These are phyloP conservation scores for Tricholauxania praeusta DNA, from an alignment of 2,888 invertebrate species.

Conservation along the genomic window DNA sequence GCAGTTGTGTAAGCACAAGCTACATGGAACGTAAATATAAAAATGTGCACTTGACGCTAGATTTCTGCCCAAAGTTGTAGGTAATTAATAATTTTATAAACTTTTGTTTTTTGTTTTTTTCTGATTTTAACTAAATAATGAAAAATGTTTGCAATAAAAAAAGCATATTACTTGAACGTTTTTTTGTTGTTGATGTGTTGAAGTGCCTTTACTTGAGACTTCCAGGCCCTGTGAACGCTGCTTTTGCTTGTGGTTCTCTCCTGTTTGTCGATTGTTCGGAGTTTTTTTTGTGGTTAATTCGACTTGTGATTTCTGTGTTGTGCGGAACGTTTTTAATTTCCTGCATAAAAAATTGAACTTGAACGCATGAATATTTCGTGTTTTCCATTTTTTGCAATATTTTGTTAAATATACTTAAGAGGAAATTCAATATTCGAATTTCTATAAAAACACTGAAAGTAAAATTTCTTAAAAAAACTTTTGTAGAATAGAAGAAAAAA, in stretches of 20 bases:
- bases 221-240: constrained; percentile 33
- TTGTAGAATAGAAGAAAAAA: constrained; percentile 27
- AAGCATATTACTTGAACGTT: constrained; percentile 41
- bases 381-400: constrained; percentile 43
- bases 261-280: constrained; percentile 34
- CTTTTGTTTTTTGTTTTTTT: too few species aligned
- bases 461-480: constrained; percentile 33
- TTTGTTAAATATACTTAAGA: constrained; percentile 47
- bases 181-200: constrained; percentile 1
- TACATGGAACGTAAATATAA: too few species aligned
- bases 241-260: constrained; percentile 42
- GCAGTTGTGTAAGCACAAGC: too few species aligned
- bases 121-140: constrained; percentile 13
- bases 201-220: constrained; percentile 16
- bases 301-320: constrained; percentile 40
- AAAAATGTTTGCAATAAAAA: constrained; percentile 31
- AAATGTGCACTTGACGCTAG: too few species aligned
- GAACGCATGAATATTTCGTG: constrained; percentile 54
- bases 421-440: constrained; percentile 23
- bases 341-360: constrained; percentile 62
- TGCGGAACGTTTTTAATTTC: constrained; percentile 53
- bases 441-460: constrained; percentile 37
- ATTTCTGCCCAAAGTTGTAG: too few species aligned
- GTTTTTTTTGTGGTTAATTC: constrained; percentile 29
- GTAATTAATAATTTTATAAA: neutral